Evolutionary conservation across 23 tunicate species (phyloP).

Genomic region (Styela clava): DNA sequence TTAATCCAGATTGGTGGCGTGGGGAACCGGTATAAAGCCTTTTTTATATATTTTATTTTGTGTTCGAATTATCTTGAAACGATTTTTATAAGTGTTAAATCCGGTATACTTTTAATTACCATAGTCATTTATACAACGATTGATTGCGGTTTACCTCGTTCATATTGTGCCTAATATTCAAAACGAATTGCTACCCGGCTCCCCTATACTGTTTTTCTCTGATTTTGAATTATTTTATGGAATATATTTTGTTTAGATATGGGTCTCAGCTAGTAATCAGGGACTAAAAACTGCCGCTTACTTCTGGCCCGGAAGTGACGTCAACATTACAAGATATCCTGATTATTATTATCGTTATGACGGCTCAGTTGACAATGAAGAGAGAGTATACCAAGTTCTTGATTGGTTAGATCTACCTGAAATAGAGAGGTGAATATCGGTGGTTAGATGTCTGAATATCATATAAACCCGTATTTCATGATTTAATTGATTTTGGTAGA

Average conservation of each 20-base stretch:
- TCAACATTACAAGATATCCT: conserved; percentile 86
- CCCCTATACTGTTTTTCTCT: too few species aligned
- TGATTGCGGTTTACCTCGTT: too few species aligned
- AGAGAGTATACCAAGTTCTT: conserved; percentile 73
- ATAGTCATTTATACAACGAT: too few species aligned
- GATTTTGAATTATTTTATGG: too few species aligned
- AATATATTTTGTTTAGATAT: too few species aligned
- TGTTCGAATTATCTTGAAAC: neutral
- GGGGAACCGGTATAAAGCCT: conserved; percentile 4
- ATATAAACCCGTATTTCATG: too few species aligned
- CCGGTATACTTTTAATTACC: too few species aligned
- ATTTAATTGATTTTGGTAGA: too few species aligned
- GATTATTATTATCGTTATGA: conserved; percentile 81
- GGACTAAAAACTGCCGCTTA: conserved; percentile 73
- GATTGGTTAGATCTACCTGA: conserved; percentile 83
- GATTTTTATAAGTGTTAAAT: too few species aligned
- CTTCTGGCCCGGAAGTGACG: conserved; percentile 97
- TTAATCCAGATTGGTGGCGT: conserved; percentile 11
- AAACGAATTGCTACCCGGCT: too few species aligned
- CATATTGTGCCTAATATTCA: too few species aligned
- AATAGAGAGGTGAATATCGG: conserved; percentile 57
- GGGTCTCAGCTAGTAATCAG: conserved; percentile 82
- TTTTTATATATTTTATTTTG: neutral
- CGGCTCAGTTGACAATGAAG: conserved; percentile 64
- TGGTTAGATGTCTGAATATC: too few species aligned